Evolutionary conservation across 64 coral and sea anemone genomes (phyloP), one percentile per base, ranked within the genome.

Genomic region (Dendrophyllia cribrosa): DNA sequence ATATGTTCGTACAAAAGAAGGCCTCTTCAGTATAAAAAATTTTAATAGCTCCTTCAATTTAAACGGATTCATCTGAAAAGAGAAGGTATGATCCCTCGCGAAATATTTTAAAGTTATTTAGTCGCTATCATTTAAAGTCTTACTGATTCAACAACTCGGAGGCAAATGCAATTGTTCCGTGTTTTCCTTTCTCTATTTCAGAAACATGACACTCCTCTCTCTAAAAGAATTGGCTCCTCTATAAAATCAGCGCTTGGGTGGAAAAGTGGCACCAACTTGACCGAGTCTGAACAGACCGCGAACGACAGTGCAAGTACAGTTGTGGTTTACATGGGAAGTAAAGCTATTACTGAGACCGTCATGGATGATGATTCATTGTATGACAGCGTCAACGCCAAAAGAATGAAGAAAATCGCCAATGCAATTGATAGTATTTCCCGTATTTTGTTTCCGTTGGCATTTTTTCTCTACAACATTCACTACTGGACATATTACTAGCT

Each of bases 401-500:
- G 16, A 13, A 13, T 24, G 51, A 61, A 6, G 6, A 63, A 13
- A 73, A 74, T 66, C 72, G 91, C 77, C 56, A 73, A 63, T 60
- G 26, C 0, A 17, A 80, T 86, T n/a, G 80, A 84, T 20, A 84
- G 1, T 4, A 7, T 10, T 23, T 89, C 86, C 17, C 95, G 95
- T n/a, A 21, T 64, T 45, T 3, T 92, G 3, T 92, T 92, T 50
- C 91, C 91, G 5, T 49, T 52, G 0, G 45, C 70, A 17, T 92
- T 77, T 21, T 60, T 78, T 51, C 2, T 53, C 46, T 92, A 77
- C n/a, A 92, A 87, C 23, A 78, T 87, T 69, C 67, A 67, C 9
- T 92, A 87, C 59, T 92, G 91, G 71, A 17, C 58, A 2, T 58
- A 87, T 52, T 87, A 70, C 13, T 70, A 58, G 34, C 34, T 34